Percentiles rank a stretch among this genome's conserved stretches.
Conservation (phyloP, 30 jellyfish, hydroid and myxozoan species). For the Chrysaora quinquecirrha region DNA sequence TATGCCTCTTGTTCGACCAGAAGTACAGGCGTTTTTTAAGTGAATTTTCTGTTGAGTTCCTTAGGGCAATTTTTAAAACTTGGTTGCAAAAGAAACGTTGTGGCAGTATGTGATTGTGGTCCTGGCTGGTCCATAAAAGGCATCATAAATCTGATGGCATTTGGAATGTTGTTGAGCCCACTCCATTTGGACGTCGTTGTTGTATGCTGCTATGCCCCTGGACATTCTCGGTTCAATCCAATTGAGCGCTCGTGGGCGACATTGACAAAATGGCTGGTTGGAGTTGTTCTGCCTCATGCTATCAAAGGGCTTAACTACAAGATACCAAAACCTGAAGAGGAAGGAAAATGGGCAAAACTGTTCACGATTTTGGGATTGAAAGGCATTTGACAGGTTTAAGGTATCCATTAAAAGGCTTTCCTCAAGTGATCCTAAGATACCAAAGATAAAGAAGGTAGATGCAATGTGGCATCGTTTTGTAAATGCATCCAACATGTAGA, state of each 20-base stretch:
- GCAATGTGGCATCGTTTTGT: neutral
- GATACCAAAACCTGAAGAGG: no score
- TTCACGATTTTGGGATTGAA: slow-evolving; percentile 22
- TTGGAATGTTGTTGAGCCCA: neutral
- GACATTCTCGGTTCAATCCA: slow-evolving; percentile 30
- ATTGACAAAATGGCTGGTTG: no score
- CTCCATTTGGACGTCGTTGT: neutral
- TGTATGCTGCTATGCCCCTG: slow-evolving; percentile 9
- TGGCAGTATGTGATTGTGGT: neutral
- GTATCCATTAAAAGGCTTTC: no score
- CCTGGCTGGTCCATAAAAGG: neutral
- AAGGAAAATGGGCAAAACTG: slow-evolving; percentile 4
- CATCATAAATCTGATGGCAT: no score
- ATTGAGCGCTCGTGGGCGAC: no score
- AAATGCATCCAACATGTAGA: neutral
- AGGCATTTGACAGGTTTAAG: no score
- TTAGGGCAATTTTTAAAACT: neutral
- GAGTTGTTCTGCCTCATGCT: no score
- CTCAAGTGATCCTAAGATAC: no score
- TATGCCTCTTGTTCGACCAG: neutral
- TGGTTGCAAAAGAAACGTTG: neutral
- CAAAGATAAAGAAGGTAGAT: no score
- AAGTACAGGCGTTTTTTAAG: slow-evolving; percentile 5
- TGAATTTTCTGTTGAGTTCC: neutral
- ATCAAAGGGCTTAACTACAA: neutral